Conservation (phyloP, 2,888 invertebrate genomes). For the Aspidapion aeneum region DNA sequence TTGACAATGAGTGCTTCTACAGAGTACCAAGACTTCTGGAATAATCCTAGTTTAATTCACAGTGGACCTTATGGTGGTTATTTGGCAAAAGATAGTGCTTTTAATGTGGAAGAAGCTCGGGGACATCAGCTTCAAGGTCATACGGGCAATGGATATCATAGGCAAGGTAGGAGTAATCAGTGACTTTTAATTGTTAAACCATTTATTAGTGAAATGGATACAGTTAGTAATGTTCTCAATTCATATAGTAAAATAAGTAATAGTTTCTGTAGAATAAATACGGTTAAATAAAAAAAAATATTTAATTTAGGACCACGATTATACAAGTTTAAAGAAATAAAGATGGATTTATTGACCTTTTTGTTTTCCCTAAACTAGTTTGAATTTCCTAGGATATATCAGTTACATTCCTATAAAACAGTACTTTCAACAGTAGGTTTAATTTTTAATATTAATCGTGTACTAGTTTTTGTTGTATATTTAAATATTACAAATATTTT, state of each 20-base stretch:
- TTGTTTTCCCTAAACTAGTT: too few species aligned
- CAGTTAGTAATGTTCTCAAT: too few species aligned
- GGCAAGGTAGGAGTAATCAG: not conserved
- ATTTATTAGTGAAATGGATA: too few species aligned
- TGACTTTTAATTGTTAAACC: too few species aligned
- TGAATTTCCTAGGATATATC: not conserved
- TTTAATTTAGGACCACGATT: too few species aligned
- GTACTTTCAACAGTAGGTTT: not conserved
- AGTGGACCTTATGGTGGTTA: not conserved
- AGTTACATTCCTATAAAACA: not conserved
- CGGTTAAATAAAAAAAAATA: too few species aligned
- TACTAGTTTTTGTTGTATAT: not conserved
- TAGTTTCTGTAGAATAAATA: too few species aligned
- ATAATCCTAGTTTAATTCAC: conserved; percentile 23
- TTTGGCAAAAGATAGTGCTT: not conserved
- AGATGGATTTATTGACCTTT: too few species aligned
- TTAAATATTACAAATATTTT: too few species aligned
- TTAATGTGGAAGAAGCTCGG: not conserved
- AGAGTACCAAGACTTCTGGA: conserved; percentile 43
- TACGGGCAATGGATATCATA: not conserved
- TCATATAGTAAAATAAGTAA: too few species aligned
- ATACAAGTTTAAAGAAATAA: too few species aligned
- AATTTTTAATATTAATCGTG: not conserved
- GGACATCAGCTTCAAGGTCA: not conserved
- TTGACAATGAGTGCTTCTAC: conserved; percentile 45